Base-by-base conservation (phyloP, 2,113 vertebrate genomes). In the Willisornis vidua region DNA sequence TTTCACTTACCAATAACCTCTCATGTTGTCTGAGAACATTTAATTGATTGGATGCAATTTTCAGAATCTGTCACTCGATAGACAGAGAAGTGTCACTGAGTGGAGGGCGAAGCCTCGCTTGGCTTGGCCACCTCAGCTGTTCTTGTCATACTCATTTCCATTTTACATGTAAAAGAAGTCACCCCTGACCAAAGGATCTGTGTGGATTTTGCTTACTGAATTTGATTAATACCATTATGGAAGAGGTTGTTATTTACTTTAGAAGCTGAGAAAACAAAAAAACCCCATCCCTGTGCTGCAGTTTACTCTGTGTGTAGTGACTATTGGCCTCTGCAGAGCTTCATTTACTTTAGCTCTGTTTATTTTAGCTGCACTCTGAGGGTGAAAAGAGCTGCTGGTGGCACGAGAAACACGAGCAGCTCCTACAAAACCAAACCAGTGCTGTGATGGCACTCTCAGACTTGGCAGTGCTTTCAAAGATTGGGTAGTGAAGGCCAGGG, bases 231-330 rank as follows among this genome's bases (percentile, higher is more conserved):
- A 54, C 11, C 31, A 72, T 67, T 68, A 89, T 43, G 41, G 57
- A 82, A 93, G 84, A 61, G 20, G 48, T 55, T 90, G 33, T 79
- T 95, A 75, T 92, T 97, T 96, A 78, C 70, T 81, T 84, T 75
- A 43, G 68, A 82, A 49, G 45, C 14, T 46, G 74, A 75, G 66
- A 81, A 94, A 91, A 90, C 80, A 89, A 39, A 41, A 41, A 33
- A 4, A 41, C 41, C 24, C 31, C 19, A 49, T 25, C 68, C 57
- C 49, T 12, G 24, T 33, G 51, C 71, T 66, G 75, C 63, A 46
- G 43, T 89, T 85, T 39, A n/a, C 31, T 24, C 20, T 31, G 37
- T 3, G 16, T 57, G 46, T 20, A 49, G 66, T 0, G 2, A 48
- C 66, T 33, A 26, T 7, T 45, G 81, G 35, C 41, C 66, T 25